These are phyloP conservation scores for Chaetorhynchus papuensis DNA, from an alignment of 2,113 vertebrate genomes.

Conservation along the genomic window DNA sequence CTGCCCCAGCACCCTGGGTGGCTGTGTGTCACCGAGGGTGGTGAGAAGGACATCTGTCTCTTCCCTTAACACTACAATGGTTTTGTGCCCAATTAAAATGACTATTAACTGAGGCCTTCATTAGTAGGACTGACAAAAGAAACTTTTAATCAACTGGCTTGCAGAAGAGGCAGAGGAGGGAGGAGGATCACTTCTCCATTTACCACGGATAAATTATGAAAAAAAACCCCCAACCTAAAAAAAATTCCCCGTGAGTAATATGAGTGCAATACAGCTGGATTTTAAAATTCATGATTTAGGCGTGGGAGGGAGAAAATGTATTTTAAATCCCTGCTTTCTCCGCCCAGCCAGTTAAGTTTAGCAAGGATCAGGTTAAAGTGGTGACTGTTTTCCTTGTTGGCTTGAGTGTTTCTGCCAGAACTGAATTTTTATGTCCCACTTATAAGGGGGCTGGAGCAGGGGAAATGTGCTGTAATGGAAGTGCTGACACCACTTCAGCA, in stretches of 20 bases:
- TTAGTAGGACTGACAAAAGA: not conserved
- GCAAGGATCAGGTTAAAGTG: not conserved
- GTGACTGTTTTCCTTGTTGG: not conserved
- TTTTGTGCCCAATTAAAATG: not conserved
- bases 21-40: not conserved
- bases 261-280: not conserved
- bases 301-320: not conserved
- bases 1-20: not conserved
- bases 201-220: not conserved
- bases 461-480: not conserved
- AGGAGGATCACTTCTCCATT: not conserved
- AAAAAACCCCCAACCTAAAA: not conserved
- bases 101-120: not conserved
- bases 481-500: not conserved
- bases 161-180: not conserved
- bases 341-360: not conserved
- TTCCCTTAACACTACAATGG: not conserved
- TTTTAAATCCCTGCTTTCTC: not conserved
- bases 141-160: not conserved
- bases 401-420: not conserved
- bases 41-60: not conserved
- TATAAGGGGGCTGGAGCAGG: not conserved
- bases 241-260: not conserved
- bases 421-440: not conserved
- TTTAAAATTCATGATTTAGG: conserved; percentile 4